phyloP scores from a whole-genome alignment of 2,888 invertebrate species.

The Drosophila antonietae region DNA sequence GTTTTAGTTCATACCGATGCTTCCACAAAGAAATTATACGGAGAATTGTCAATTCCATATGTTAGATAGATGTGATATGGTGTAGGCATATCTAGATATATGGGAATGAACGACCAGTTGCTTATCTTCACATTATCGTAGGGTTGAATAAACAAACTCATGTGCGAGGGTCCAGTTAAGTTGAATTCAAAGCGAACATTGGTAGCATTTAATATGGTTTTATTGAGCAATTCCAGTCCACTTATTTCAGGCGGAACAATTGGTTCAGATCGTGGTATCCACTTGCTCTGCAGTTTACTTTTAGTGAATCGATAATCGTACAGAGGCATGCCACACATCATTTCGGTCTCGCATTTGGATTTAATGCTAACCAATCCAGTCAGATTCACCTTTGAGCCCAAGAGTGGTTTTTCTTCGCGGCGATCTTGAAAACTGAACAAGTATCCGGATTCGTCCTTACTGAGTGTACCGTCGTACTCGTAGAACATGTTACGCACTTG shows the following conservation, averaged over 20 bases:
- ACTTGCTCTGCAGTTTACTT: conserved; percentile 48
- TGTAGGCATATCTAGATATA: conserved; percentile 61
- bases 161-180: conserved; percentile 73
- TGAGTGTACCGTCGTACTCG: conserved; percentile 77
- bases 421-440: conserved; percentile 85
- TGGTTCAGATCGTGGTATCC: conserved; percentile 64
- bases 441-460: conserved; percentile 85
- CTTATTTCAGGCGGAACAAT: conserved; percentile 59
- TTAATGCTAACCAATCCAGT: conserved; percentile 56
- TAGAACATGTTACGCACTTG: conserved; percentile 85
- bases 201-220: conserved; percentile 42
- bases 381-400: conserved; percentile 50
- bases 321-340: conserved; percentile 78
- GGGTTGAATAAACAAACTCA: conserved; percentile 75
- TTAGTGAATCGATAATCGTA: conserved; percentile 68
- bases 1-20: conserved; percentile 42
- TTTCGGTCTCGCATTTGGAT: conserved; percentile 59
- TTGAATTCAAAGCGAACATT: conserved; percentile 66
- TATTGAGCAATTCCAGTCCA: conserved; percentile 61
- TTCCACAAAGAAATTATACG: conserved; percentile 73
- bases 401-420: conserved; percentile 49
- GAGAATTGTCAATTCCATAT: conserved; percentile 68
- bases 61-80: conserved; percentile 74
- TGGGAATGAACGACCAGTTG: conserved; percentile 74
- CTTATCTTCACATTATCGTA: conserved; percentile 60